phyloP scores from a whole-genome alignment of 2,797 vertebrate genomes.

The Arctocebus calabarensis region DNA sequence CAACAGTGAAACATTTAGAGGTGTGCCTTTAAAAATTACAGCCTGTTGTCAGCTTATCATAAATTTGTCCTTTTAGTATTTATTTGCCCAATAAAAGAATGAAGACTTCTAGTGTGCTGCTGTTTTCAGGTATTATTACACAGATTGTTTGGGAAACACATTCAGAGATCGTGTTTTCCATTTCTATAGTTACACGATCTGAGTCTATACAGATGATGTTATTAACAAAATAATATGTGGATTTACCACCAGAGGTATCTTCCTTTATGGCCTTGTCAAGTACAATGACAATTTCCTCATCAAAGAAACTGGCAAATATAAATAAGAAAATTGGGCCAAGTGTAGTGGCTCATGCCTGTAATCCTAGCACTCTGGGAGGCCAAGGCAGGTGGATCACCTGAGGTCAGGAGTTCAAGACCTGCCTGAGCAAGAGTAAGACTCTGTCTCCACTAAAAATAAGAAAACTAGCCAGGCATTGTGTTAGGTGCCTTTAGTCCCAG shows the following conservation, averaged over 20 bases:
- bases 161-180: not conserved
- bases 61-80: not conserved
- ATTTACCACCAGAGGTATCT: not conserved
- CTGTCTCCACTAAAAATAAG: too few species aligned
- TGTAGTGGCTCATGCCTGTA: too few species aligned
- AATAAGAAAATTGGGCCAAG: not conserved
- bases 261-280: conserved; percentile 2
- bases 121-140: not conserved
- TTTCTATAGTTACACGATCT: conserved; percentile 3
- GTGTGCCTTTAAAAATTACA: not conserved
- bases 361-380: too few species aligned
- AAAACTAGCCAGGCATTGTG: too few species aligned
- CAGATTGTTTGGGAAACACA: not conserved
- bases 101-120: not conserved
- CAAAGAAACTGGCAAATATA: conserved; percentile 28
- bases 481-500: too few species aligned
- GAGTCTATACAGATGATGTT: not conserved
- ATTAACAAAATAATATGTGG: not conserved
- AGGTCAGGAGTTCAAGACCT: too few species aligned
- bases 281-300: conserved; percentile 32
- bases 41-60: not conserved
- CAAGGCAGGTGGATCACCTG: too few species aligned
- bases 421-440: too few species aligned
- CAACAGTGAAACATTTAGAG: not conserved
- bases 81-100: not conserved